Evolutionary conservation across 2,113 vertebrate species (phyloP), one percentile per base, ranked within the genome.

Genomic region (Ictidomys tridecemlineatus): DNA sequence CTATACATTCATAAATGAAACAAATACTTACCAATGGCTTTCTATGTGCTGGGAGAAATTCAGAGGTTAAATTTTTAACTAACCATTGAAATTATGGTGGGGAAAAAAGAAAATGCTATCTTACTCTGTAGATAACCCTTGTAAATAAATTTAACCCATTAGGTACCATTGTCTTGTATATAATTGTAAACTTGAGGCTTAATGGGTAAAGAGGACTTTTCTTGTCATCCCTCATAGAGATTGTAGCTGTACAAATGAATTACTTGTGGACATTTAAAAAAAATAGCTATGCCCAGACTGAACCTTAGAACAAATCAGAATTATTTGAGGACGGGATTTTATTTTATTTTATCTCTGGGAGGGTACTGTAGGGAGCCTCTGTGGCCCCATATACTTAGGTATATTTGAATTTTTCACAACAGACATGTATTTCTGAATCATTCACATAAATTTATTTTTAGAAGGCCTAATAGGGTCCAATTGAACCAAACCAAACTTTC

Each of bases 331-430:
- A 8, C 74, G 37, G 39, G n/a, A 91, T 78, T 67, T 92, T 92
- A 14, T 53, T 53, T 53, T 53, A 13, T 53, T 17, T 53, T 53
- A 4, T 53, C 12, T 53, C 51, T 53, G 51, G 16, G 51, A 53
- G 51, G 51, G 51, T 53, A 53, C 17, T 53, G 51, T 53, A 53
- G 8, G 79, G 79, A 56, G 17, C 84, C 51, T 4, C 17, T 61
- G 77, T 88, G 80, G 9, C 90, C 95, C 56, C 92, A 77, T 85
- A 20, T 87, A 90, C 73, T 80, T 96, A 18, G 56, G 58, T 84
- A 67, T 91, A 93, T 85, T n/a, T 97, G 26, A 84, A 51, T 85
- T 93, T 85, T 93, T 74, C 26, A 97, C 32, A 88, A 94, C 30
- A 95, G 56, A 82, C 39, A 93, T 16, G n/a, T 83, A 89, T 63